Percentiles rank a stretch among this genome's conserved stretches.
These are phyloP conservation scores for Crossocerus cetratus DNA, from an alignment of 2,888 invertebrate genomes.

Conservation along the genomic window DNA sequence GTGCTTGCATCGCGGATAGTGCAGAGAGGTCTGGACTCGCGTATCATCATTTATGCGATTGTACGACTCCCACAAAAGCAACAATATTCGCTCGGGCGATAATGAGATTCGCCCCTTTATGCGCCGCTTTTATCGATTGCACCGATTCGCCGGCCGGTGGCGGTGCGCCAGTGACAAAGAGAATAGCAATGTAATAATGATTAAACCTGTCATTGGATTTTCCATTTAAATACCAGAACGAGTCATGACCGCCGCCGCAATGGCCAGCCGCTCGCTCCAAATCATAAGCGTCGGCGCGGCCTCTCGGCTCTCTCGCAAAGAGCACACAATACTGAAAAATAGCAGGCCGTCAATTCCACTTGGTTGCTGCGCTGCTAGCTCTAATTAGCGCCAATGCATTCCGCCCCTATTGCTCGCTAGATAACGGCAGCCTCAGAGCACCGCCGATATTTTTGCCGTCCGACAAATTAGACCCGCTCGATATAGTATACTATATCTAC, in stretches of 20 bases:
- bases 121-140: constrained; percentile 13
- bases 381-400: no score
- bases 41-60: constrained; percentile 10
- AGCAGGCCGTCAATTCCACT: no score
- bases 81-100: constrained; percentile 17
- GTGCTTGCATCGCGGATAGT: not conserved
- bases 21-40: not conserved
- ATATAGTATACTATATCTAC: no score
- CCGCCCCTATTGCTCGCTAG: no score
- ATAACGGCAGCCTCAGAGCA: no score
- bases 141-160: not conserved
- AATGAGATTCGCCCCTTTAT: constrained; percentile 38
- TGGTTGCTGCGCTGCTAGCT: no score
- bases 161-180: constrained; percentile 23
- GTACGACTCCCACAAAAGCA: constrained; percentile 21
- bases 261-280: not conserved
- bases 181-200: constrained; percentile 32
- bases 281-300: no score
- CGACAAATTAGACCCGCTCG: no score
- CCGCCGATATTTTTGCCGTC: no score
- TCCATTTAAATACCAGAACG: constrained; percentile 23
- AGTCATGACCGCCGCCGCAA: not conserved
- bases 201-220: constrained; percentile 27
- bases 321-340: no score
- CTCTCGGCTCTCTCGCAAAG: no score